phyloP scores from a whole-genome alignment of 1,140 invertebrate genomes.

The Hylyphantes graminicola region DNA sequence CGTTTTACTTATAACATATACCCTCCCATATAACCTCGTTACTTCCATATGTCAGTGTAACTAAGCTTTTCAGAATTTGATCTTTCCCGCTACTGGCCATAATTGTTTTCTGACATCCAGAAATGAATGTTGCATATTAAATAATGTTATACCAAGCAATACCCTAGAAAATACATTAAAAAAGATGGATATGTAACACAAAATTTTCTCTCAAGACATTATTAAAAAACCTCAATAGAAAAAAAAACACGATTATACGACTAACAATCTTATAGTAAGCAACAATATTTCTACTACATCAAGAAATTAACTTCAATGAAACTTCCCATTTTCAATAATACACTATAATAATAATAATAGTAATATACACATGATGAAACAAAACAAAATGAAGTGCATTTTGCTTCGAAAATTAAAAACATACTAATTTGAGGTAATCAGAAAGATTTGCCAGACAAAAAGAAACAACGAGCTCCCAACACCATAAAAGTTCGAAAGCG shows the following conservation, averaged over 20 bases:
- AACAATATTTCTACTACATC: conserved; percentile 48
- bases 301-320: conserved; percentile 49
- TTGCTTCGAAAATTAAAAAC: conserved; percentile 48
- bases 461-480: conserved; percentile 48
- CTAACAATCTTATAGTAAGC: conserved; percentile 50
- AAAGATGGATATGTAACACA: conserved; percentile 21
- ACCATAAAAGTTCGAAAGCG: conserved; percentile 4
- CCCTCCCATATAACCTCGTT: background rate
- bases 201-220: conserved; percentile 40
- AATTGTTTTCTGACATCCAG: conserved; percentile 26
- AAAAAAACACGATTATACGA: conserved; percentile 36
- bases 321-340: conserved; percentile 36
- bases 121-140: conserved; percentile 32
- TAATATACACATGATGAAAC: conserved; percentile 56
- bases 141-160: conserved; percentile 30
- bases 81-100: conserved; percentile 48
- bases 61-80: conserved; percentile 22
- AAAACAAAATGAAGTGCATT: conserved; percentile 51
- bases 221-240: conserved; percentile 50
- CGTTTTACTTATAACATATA: conserved; percentile 31
- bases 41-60: background rate
- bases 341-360: conserved; percentile 47
- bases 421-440: conserved; percentile 59
- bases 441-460: conserved; percentile 25
- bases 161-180: conserved; percentile 36